Evolutionary conservation across 2,113 vertebrate species (phyloP).

Genomic region (Bettongia penicillata): DNA sequence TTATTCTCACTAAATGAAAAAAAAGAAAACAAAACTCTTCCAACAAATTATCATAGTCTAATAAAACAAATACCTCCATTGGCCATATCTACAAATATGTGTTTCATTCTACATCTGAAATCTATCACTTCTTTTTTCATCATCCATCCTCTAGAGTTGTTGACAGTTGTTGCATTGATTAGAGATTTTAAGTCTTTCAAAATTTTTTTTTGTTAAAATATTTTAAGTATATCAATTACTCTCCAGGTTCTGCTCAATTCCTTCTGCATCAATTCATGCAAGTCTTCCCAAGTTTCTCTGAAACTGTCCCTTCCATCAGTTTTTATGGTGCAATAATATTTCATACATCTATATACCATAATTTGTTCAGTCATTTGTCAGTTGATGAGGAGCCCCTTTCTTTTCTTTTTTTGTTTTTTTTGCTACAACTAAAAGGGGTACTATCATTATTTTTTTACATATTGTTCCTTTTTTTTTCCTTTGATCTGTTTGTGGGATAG

Average conservation of each 20-base stretch:
- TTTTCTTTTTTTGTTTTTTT: neutral
- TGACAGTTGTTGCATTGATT: too few species aligned
- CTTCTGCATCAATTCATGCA: neutral
- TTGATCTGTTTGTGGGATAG: neutral
- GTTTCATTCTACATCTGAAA: too few species aligned
- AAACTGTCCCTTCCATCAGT: neutral
- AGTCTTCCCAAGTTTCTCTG: neutral
- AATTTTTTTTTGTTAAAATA: too few species aligned
- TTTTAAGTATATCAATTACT: too few species aligned
- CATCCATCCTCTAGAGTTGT: too few species aligned
- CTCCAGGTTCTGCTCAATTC: neutral
- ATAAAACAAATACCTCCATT: too few species aligned
- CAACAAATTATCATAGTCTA: too few species aligned
- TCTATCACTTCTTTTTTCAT: too few species aligned
- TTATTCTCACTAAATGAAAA: too few species aligned
- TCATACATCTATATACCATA: neutral
- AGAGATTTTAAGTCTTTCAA: too few species aligned
- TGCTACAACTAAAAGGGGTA: neutral
- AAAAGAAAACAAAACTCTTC: too few species aligned
- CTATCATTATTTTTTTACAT: neutral
- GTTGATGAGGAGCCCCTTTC: neutral
- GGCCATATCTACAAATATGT: too few species aligned
- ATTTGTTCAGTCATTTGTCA: neutral
- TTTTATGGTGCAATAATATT: neutral
- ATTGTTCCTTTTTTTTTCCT: neutral